Evolutionary conservation across 2,113 vertebrate species (phyloP).

Genomic region (Osmerus eperlanus): DNA sequence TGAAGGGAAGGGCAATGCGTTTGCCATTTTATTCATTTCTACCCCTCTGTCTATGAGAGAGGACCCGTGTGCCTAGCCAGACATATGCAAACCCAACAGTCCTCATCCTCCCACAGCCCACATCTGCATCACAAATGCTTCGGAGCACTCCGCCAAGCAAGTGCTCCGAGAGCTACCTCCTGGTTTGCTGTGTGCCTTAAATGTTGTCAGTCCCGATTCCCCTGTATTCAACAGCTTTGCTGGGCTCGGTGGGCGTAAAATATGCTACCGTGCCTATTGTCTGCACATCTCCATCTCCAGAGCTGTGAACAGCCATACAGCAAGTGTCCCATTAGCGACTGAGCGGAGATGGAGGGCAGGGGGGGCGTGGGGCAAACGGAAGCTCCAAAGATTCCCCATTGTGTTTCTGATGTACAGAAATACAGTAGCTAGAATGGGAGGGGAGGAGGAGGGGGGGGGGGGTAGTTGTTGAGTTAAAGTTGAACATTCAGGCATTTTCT

Average conservation of each 20-base stretch:
- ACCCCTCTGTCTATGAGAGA: too few relatives aligned
- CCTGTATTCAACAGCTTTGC: constrained; percentile 19
- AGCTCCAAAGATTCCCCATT: constrained; percentile 53
- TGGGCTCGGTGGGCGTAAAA: too few relatives aligned
- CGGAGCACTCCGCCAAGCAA: constrained; percentile 20
- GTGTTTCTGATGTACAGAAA: constrained; percentile 45
- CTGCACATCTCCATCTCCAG: constrained; percentile 34
- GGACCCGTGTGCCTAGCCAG: too few relatives aligned
- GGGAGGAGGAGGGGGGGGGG: too few relatives aligned
- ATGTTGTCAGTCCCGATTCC: constrained; percentile 2
- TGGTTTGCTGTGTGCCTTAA: constrained; percentile 31
- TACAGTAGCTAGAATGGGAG: too few relatives aligned
- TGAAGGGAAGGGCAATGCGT: too few relatives aligned
- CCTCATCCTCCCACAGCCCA: constrained; percentile 6
- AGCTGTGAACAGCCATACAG: constrained; percentile 50
- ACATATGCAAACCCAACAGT: background rate
- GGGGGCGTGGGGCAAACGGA: constrained; percentile 26
- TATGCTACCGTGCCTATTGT: constrained; percentile 27
- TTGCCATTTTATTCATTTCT: too few relatives aligned
- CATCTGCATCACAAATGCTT: constrained; percentile 48
- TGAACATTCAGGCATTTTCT: too few relatives aligned
- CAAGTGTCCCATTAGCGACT: constrained; percentile 55
- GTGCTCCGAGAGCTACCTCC: constrained; percentile 18
- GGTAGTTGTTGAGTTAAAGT: too few relatives aligned
- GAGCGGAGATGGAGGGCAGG: constrained; percentile 37